Evolutionary conservation across 1,140 invertebrate genomes (phyloP), one percentile per base, ranked within the genome.

Genomic region (Rhysida immarginata): DNA sequence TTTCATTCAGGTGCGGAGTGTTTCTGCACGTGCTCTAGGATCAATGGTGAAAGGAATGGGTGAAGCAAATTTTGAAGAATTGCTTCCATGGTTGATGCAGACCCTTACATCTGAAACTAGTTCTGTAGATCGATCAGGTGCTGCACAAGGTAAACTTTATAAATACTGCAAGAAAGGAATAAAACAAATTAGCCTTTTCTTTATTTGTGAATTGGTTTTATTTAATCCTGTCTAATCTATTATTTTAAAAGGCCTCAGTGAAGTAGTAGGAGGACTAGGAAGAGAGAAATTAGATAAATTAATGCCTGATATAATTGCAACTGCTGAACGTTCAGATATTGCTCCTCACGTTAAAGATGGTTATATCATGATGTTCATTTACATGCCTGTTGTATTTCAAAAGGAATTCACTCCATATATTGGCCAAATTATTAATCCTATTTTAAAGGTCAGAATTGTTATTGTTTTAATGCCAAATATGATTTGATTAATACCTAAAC

Each of bases 331-430:
- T 56, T 82, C 82, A 1, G 94, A 98, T 69, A 92, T 98, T 61
- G 89, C 92, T 14, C 89, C 96, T 1, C 91, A 97, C 70, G 94
- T 99, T 0, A 91, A 96, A 64, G 96, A 99, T 75, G 96, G 96
- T 25, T 99, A 99, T 72, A 96, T 99, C 48, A 96, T 99, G 90
- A 93, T 99, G 87, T 99, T 97, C 69, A 99, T 99, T 67, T 99
- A 98, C 70, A 87, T 99, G 82, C 96, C 96, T 0, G 83, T 85
- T 58, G 92, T 94, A 1, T 98, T 99, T 72, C 90, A 86, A 1
- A 81, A 84, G 49, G 89, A 94, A 64, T 99, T 99, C 68, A 87
- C 87, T 3, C 85, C 86, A 0, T 99, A 97, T 69, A 95, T 99
- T 64, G 90, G 92, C 0, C 86, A 92, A 67, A 96, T 99, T 57